Conservation (phyloP, 1,140 invertebrate genomes). For the Ridgeia piscesae region DNA sequence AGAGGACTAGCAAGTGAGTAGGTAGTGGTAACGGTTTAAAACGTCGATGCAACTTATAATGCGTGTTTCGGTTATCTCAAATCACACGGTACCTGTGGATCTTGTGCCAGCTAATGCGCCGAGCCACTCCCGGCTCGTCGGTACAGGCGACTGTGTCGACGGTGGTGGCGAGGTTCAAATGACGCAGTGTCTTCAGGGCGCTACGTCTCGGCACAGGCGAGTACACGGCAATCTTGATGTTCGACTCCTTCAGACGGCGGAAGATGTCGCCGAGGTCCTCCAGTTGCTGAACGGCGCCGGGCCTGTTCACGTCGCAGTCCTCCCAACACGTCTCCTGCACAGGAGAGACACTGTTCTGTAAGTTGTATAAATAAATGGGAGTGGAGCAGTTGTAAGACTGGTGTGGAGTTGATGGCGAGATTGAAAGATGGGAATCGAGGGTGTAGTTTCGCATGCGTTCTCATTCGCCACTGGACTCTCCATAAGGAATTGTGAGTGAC, state of each 20-base stretch:
- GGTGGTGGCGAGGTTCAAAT: constrained; percentile 31
- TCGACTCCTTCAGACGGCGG: constrained; percentile 36
- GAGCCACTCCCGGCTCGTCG: constrained; percentile 36
- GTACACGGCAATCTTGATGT: constrained; percentile 51
- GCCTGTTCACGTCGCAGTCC: not conserved
- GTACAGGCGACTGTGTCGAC: constrained; percentile 47
- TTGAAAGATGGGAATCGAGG: too few species aligned
- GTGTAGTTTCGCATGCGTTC: too few species aligned
- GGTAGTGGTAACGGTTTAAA: too few species aligned
- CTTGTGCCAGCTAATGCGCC: not conserved
- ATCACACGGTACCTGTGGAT: not conserved
- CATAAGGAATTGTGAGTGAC: too few species aligned
- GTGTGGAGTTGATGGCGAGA: too few species aligned
- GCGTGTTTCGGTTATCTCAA: too few species aligned
- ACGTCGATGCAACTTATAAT: too few species aligned
- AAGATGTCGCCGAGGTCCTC: constrained; percentile 45
- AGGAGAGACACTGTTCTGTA: not conserved
- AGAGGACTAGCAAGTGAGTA: too few species aligned
- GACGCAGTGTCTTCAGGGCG: constrained; percentile 39
- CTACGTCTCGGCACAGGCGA: constrained; percentile 46
- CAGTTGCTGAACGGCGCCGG: constrained; percentile 29
- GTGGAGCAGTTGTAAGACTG: too few species aligned
- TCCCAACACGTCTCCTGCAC: not conserved
- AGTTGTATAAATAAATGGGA: not conserved
- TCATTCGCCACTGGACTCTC: too few species aligned